Conservation (phyloP, 2,113 vertebrate genomes). For the Notarius lentiginosus region DNA sequence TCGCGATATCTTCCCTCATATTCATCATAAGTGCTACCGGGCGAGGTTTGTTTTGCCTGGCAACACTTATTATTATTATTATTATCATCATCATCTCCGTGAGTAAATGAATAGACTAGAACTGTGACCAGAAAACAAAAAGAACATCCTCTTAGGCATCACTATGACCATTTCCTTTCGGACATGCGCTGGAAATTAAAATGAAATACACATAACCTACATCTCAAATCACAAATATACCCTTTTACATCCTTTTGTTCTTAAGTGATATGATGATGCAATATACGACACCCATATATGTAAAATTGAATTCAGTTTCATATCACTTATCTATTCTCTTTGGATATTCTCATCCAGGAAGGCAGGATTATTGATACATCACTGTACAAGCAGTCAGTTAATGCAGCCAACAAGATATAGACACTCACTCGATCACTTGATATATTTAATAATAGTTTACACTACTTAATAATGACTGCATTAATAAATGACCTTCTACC, state of each 20-base stretch:
- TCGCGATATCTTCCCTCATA: too few relatives aligned
- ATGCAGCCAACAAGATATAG: not conserved
- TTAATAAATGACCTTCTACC: too few relatives aligned
- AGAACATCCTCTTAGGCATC: conserved; percentile 35
- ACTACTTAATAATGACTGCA: not conserved
- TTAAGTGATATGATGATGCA: not conserved
- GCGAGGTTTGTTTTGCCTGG: too few relatives aligned
- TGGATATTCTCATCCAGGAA: not conserved
- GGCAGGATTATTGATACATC: not conserved
- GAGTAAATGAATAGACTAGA: conserved; percentile 15
- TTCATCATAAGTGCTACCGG: too few relatives aligned
- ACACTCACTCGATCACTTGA: not conserved
- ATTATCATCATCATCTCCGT: too few relatives aligned
- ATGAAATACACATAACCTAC: not conserved
- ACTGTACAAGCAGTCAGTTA: not conserved
- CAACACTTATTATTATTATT: too few relatives aligned
- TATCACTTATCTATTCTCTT: not conserved
- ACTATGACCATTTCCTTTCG: not conserved
- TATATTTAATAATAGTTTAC: not conserved
- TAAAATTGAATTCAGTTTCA: not conserved
- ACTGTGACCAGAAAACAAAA: conserved; percentile 35
- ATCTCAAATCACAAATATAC: not conserved
- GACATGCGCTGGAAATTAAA: not conserved
- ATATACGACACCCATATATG: not conserved
- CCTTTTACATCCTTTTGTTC: not conserved